Percentiles rank a stretch among this genome's conserved stretches.
phyloP scores from a whole-genome alignment of 1,140 invertebrate species.

The Cotesia chilonis region DNA sequence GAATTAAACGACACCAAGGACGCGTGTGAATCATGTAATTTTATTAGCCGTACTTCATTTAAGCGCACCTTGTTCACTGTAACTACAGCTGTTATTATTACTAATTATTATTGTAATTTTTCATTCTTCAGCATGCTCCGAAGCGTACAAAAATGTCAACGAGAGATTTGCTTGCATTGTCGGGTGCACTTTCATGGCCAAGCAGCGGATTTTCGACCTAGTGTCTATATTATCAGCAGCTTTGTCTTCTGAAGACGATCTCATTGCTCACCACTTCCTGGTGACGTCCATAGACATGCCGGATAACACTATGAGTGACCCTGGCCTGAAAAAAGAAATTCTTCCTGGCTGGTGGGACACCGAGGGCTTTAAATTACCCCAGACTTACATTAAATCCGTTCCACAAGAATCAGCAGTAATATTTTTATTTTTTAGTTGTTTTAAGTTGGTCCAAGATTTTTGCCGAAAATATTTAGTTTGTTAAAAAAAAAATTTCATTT shows the following conservation, averaged over 20 bases:
- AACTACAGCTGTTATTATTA: neutral
- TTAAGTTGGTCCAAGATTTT: too few relatives aligned
- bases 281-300: conserved; percentile 57
- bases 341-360: conserved; percentile 60
- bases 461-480: too few relatives aligned
- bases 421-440: neutral
- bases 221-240: conserved; percentile 51
- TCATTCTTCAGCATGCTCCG: conserved; percentile 56
- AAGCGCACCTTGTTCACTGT: too few relatives aligned
- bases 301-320: conserved; percentile 60
- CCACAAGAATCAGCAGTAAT: conserved; percentile 58
- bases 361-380: conserved; percentile 60
- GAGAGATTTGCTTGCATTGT: conserved; percentile 55
- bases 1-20: conserved; percentile 55
- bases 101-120: conserved; percentile 11
- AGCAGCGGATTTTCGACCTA: conserved; percentile 51
- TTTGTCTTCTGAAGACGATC: conserved; percentile 52
- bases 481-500: too few relatives aligned
- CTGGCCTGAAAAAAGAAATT: conserved; percentile 58
- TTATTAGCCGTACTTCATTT: too few relatives aligned
- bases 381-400: conserved; percentile 62
- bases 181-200: conserved; percentile 60
- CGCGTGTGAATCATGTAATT: conserved; percentile 58
- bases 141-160: conserved; percentile 55
- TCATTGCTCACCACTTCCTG: conserved; percentile 51